Base-by-base conservation (phyloP, 2,888 invertebrate genomes). In the Chymomyza caudatula region DNA sequence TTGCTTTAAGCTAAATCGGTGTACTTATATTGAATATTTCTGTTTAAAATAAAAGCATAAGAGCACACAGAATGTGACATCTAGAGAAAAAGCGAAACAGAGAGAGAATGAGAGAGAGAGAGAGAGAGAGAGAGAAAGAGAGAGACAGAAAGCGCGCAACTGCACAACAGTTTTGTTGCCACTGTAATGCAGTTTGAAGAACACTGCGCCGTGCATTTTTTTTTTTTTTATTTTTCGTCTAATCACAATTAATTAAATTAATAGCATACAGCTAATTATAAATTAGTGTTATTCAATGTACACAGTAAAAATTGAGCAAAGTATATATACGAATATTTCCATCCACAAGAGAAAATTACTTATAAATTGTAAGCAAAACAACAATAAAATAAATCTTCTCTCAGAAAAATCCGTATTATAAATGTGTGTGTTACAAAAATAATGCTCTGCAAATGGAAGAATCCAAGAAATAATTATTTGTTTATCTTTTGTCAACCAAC, bases 401-500 rank as follows among this genome's bases (percentile, higher is more conserved):
- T 13, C 8, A 59, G 42, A 23, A 22, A 63, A 63, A 57, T 29
- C n/a, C 25, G 37, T 57, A 59, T 60, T 51, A 69, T 71, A 63
- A 55, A 11, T 37, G 64, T 73, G 71, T 73, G 70, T 62, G 67
- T 61, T 71, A 63, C 67, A 63, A 17, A 44, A 44, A 74, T 65
- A 69, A 72, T 76, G 76, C 76, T 65, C 66, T 75, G 63, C n/a
- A 60, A 71, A 65, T 4, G 29, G 11, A 37, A 11, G 11, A 71
- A 65, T 4, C 11, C 29, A 37, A 11, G 11, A 37, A 37, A 11
- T 1, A 37, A 37, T 37, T 4, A 37, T 37, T 37, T 37, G 29
- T 37, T 37, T 37, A 11, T 37, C 8, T 37, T 11, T 37, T 37
- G 29, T 37, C 29, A 37, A 37, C 0, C 29, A 37, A 37, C 15